Evolutionary conservation across 2,888 invertebrate species (phyloP), one percentile per base, ranked within the genome.

Genomic region (Desoria tigrina): DNA sequence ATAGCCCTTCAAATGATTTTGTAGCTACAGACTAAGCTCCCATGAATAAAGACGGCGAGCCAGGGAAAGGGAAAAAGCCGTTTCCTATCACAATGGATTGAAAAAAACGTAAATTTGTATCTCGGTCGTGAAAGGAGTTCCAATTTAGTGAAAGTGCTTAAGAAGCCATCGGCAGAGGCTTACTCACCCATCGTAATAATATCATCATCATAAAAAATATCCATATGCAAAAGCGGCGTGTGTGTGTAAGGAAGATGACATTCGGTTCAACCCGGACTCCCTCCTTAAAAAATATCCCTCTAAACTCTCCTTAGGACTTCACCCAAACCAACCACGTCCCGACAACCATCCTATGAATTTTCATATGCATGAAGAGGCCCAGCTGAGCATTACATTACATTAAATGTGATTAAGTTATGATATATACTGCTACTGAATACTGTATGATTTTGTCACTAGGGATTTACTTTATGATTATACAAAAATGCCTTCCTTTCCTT

Each of bases 81-180:
- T n/a, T 32, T 4, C 32, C 4, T 32, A 51, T 55, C 55, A 55
- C n/a, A 28, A 55, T 24, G 55, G 55, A 55, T 18, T 51, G 27
- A 51, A 28, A 18, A 28, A 28, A n/a, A 26, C 45, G 45, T 45
- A 45, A 45, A 45, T 45, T 45, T 45, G 45, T 45, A 45, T 45
- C 45, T 45, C 21, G n/a, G 45, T 45, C 45, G 45, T 55, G 55
- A 55, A 28, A 26, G 28, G 28, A 55, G 55, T 55, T 55, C 27
- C 55, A 55, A 55, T 55, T 55, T 55, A 28, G 55, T 55, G 55
- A 55, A 55, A 55, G 55, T 55, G 55, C 55, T 45, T 45, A 45
- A 45, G 45, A 45, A 45, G 45, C 45, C 45, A 45, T 45, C 45
- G 45, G 45, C 45, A 9, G 16, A 21, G 45, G 21, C 21, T 18